Base-by-base conservation (phyloP, 2,888 invertebrate genomes). In the Chrysolina haemoptera region DNA sequence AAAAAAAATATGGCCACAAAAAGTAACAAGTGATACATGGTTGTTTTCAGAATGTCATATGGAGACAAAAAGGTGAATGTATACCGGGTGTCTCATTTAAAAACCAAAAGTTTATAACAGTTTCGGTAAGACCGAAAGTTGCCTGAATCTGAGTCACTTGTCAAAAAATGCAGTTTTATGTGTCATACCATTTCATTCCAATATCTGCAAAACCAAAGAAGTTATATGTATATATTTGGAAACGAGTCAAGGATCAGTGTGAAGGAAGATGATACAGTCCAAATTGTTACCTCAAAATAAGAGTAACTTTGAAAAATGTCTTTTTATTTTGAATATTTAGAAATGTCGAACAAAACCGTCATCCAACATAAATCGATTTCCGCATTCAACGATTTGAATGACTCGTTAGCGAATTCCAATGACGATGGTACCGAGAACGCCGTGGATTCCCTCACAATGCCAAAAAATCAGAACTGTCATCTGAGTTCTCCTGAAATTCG, bases 401-500 rank as follows among this genome's bases (percentile, higher is more conserved):
- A 35, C 46, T 62, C 63, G 16, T 62, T 5, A 35, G 43, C 62
- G 40, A 62, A 62, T 20, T 20, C 62, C 22, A 65, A 41, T 22
- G 68, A 65, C 43, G 48, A 71, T 22, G 22, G 20, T 12, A 50
- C n/a, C 11, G 62, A 18, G 22, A 72, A 69, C 18, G 41, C 14
- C 14, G 71, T 62, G 35, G 64, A 62, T 10, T 64, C 71, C 46
- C 46, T 71, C 11, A 35, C 18, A 16, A 74, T 48, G 46, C 74
- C 74, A 2, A 70, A 74, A 35, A 74, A 62, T 48, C 68, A 59
- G 43, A 62, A 68, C 12, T 59, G 35, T 10, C 73, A 70, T n/a
- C 35, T 78, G 53, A 80, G 76, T 41, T 86, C 86, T 6, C 87
- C 87, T 43, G 85, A 85, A 78, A 88, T 88, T 48, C 85, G 85